phyloP scores from a whole-genome alignment of 2,113 vertebrate species.

The Geococcyx californianus region DNA sequence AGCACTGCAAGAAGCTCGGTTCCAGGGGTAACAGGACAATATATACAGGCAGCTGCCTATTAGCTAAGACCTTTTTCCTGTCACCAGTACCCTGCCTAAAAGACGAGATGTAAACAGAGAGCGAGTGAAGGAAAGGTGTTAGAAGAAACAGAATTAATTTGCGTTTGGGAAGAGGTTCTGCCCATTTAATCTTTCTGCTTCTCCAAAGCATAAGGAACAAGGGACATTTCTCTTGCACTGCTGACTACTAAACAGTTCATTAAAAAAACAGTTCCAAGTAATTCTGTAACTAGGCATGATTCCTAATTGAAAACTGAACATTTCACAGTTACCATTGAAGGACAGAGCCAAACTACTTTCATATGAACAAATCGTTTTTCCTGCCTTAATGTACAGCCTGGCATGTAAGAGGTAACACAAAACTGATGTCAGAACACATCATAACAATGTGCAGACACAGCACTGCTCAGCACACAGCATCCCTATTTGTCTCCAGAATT shows the following conservation, averaged over 20 bases:
- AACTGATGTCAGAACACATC: not conserved
- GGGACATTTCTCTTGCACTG: not conserved
- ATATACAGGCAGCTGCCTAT: not conserved
- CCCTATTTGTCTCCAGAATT: not conserved
- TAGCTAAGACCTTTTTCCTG: not conserved
- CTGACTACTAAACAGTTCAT: not conserved
- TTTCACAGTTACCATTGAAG: not conserved
- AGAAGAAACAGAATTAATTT: not conserved
- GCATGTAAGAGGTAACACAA: not conserved
- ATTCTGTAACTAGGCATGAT: not conserved
- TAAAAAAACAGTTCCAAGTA: not conserved
- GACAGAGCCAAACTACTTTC: not conserved
- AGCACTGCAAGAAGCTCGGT: not conserved
- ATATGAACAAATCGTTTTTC: not conserved
- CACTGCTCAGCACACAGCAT: not conserved
- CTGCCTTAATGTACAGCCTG: not conserved
- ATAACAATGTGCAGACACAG: not conserved
- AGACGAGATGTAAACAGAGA: not conserved
- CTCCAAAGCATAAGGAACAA: not conserved
- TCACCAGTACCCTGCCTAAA: not conserved
- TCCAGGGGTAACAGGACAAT: not conserved
- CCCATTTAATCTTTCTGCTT: not conserved
- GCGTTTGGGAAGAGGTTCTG: not conserved
- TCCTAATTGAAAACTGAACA: not conserved
- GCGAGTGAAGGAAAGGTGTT: not conserved